phyloP scores from a whole-genome alignment of 2,113 vertebrate species.

The Embiotoca jacksoni region DNA sequence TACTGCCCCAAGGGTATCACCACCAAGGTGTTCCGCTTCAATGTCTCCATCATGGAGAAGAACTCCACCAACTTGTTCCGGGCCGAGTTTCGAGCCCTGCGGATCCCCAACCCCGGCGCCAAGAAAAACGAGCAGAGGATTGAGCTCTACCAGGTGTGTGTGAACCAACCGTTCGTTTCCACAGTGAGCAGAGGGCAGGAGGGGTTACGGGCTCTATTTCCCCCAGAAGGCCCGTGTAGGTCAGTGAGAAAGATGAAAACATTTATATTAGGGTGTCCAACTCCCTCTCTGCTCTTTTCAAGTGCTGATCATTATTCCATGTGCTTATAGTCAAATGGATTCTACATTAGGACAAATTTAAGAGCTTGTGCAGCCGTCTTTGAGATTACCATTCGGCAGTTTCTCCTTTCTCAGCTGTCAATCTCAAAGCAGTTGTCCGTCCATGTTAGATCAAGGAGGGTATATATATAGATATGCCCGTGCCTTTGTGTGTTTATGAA shows the following conservation, averaged over 20 bases:
- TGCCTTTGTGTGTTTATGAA: constrained; percentile 57
- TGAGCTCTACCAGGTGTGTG: constrained; percentile 95
- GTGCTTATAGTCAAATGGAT: constrained; percentile 75
- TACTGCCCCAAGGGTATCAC: constrained; percentile 94
- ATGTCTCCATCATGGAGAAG: constrained; percentile 95
- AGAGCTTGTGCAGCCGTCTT: constrained; percentile 73
- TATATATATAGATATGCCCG: constrained; percentile 48
- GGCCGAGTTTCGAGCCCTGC: constrained; percentile 94
- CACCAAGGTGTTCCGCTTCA: constrained; percentile 95
- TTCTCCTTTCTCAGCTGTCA: constrained; percentile 68
- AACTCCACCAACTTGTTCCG: constrained; percentile 96
- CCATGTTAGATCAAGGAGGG: constrained; percentile 53
- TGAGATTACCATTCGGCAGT: constrained; percentile 65
- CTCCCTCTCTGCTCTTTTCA: constrained; percentile 59
- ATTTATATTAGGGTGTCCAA: constrained; percentile 73
- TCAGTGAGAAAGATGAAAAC: constrained; percentile 73
- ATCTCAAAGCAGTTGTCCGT: constrained; percentile 61
- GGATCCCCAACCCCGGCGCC: constrained; percentile 90
- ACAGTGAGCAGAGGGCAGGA: constrained; percentile 43
- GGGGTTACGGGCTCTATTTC: constrained; percentile 53
- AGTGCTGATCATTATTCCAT: constrained; percentile 79
- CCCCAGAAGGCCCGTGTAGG: constrained; percentile 49
- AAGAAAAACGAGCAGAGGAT: constrained; percentile 95
- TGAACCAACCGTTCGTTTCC: constrained; percentile 50
- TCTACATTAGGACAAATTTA: constrained; percentile 76